Evolutionary conservation across 2,888 invertebrate species (phyloP), one percentile per base, ranked within the genome.

Genomic region (Campoplex capitator): DNA sequence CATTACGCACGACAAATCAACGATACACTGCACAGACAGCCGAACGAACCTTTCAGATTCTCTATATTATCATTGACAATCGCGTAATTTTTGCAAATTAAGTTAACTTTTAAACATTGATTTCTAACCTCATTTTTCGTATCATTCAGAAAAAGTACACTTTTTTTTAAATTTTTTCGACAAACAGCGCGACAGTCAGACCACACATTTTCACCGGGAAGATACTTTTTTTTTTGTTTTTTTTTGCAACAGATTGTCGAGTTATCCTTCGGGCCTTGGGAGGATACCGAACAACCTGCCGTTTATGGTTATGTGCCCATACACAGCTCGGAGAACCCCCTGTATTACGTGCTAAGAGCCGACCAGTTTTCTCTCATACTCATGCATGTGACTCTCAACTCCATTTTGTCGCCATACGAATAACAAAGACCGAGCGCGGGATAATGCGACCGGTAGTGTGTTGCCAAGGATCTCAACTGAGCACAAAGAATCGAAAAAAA

Each of bases 391-490:
- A 54, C 42, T 74, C 23, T 67, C 74, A 65, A 68, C 48, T 78
- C 38, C 81, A 82, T 85, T 85, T 73, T 81, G 71, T 58, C 62
- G 32, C 32, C 73, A 77, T 77, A 85, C 81, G 54, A 51, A 67
- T 32, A 56, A 86, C 83, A 83, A 86, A 79, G 74, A 75, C 62
- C 74, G 71, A 48, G 35, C 38, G 84, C 88, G 87, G 70, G 85
- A 88, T 86, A 89, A 89, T 85, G 84, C 81, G 83, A 88, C 80
- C 85, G 83, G 80, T 86, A 83, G 81, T 88, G 81, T 88, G 88
- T 84, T 91, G 89, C 89, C 91, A 89, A 90, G 90, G 89, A 87
- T 78, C 78, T 87, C 87, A 87, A 88, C 89, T 90, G 90, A 90
- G 91, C 86, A 88, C 88, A 88, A 83, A 84, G 58, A 38, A 48